A percentile compares a stretch with the other conserved stretches of the same genome.
phyloP scores from a whole-genome alignment of 2,113 vertebrate species.

The Neolamprologus sp. region DNA sequence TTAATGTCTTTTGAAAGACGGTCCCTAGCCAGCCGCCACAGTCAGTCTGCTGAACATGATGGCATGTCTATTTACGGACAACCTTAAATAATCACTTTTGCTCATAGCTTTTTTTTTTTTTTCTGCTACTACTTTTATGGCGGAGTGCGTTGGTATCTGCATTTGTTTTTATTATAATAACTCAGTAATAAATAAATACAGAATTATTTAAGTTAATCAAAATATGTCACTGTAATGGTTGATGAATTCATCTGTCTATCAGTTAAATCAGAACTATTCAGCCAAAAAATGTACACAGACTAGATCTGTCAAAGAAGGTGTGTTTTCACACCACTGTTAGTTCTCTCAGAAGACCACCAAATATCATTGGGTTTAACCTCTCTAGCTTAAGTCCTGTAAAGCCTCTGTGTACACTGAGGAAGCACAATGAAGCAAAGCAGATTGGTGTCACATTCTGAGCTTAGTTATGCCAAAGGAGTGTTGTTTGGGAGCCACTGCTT shows the following conservation, averaged over 20 bases:
- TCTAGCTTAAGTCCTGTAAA: not conserved
- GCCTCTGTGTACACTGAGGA: not conserved
- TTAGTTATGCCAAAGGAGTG: not conserved
- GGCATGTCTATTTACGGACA: not conserved
- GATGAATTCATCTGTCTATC: not conserved
- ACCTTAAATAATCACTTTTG: not conserved
- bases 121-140: not conserved
- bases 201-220: not conserved
- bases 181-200: not conserved
- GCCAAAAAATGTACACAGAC: not conserved
- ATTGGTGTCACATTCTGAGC: not conserved
- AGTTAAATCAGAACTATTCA: not conserved
- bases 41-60: not conserved
- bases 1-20: not conserved
- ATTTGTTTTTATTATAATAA: not conserved
- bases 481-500: not conserved
- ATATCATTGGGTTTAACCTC: not conserved
- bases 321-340: not conserved
- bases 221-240: not conserved
- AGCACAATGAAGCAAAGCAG: not conserved
- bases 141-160: not conserved
- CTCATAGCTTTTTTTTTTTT: not conserved
- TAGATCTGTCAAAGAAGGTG: not conserved
- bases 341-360: not conserved
- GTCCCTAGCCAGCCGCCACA: conserved; percentile 6